Percentiles rank a stretch among this genome's conserved stretches.
Conservation (phyloP, 2,888 invertebrate species). For the Stenoptilia bipunctidactyla region DNA sequence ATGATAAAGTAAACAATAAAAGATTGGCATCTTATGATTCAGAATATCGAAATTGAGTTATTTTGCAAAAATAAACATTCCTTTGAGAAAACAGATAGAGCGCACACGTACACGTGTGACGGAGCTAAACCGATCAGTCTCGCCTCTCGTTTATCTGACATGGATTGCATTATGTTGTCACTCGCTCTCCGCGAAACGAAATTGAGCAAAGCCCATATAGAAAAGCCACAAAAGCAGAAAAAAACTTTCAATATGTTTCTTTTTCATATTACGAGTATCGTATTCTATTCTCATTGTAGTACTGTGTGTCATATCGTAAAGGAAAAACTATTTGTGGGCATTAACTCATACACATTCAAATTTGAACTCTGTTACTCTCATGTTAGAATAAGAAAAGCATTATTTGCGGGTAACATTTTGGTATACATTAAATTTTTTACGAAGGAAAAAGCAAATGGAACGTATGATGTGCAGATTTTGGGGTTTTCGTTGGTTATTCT, state of each 20-base stretch:
- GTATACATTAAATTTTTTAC: constrained; percentile 22
- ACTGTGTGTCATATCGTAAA: constrained; percentile 23
- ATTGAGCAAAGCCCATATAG: no score
- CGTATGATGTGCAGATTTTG: constrained; percentile 48
- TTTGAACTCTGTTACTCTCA: constrained; percentile 10
- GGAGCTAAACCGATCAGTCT: no score
- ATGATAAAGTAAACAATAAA: no score
- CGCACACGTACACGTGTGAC: no score
- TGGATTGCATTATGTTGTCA: no score
- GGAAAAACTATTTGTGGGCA: constrained; percentile 7
- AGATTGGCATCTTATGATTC: no score
- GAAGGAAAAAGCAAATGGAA: constrained; percentile 37
- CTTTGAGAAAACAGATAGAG: no score
- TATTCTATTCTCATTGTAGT: constrained; percentile 19
- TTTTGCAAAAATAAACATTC: no score
- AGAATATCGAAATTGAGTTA: no score
- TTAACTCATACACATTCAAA: constrained; percentile 1
- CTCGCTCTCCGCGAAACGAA: no score
- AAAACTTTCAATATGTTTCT: constrained; percentile 20
- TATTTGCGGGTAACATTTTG: background rate
- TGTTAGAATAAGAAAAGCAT: background rate
- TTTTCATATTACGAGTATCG: constrained; percentile 21
- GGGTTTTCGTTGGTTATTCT: background rate
- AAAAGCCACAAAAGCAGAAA: background rate
- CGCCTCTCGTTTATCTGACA: no score